phyloP scores from a whole-genome alignment of 2,797 vertebrate species.

The Hypotaenidia okinawae region DNA sequence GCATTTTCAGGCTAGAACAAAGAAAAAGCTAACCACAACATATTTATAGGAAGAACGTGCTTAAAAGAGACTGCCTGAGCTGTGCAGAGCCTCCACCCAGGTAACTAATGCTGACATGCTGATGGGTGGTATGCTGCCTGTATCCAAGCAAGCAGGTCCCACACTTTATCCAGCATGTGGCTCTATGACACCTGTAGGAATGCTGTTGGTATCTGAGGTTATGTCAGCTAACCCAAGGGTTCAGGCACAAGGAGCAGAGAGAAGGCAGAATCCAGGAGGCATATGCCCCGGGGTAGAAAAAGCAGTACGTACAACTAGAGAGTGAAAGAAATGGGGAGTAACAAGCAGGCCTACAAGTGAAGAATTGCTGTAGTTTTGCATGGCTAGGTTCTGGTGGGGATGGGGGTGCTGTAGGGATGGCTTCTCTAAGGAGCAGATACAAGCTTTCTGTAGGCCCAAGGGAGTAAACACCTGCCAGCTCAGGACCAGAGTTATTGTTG shows the following conservation, averaged over 20 bases:
- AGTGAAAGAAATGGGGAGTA: accelerated
- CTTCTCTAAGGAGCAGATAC: too few species aligned
- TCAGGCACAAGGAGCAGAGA: background rate
- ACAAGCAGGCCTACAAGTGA: accelerated
- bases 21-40: background rate
- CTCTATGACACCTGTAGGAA: background rate
- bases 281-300: accelerated
- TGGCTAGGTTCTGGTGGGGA: too few species aligned
- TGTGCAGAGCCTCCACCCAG: background rate
- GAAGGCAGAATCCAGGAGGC: background rate
- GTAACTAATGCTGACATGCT: background rate
- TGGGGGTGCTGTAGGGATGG: too few species aligned
- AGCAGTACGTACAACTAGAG: accelerated
- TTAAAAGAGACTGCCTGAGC: background rate
- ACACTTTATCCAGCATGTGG: background rate
- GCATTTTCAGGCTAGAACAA: background rate
- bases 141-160: background rate
- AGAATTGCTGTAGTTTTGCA: background rate
- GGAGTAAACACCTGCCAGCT: too few species aligned
- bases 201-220: background rate
- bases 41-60: background rate
- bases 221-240: accelerated
- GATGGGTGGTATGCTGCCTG: accelerated
- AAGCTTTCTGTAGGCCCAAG: too few species aligned
- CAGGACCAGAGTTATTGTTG: too few species aligned